These are phyloP conservation scores for Dipus sagitta DNA, from an alignment of 2,797 vertebrate genomes.

Conservation along the genomic window DNA sequence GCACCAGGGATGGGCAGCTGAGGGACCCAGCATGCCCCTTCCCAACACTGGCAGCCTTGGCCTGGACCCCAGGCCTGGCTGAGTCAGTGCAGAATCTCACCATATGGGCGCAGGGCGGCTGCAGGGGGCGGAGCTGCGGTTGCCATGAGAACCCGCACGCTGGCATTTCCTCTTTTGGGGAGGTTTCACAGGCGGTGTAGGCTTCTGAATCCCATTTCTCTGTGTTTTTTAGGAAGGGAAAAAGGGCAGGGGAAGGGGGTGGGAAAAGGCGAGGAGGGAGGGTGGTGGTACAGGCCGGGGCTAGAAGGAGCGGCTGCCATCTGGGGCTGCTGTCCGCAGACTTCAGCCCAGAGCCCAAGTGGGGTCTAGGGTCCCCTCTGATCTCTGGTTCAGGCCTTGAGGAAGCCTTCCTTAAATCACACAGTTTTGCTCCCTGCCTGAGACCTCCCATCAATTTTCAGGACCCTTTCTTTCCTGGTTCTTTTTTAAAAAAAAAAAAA, in stretches of 20 bases:
- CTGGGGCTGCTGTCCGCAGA: background rate
- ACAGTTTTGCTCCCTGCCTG: background rate
- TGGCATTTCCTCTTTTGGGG: conserved; percentile 85
- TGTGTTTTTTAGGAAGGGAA: conserved; percentile 82
- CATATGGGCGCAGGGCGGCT: conserved; percentile 79
- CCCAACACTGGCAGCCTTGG: background rate
- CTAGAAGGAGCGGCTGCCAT: background rate
- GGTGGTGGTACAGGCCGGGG: background rate
- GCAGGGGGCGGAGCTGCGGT: conserved; percentile 72
- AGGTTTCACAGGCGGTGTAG: conserved; percentile 78
- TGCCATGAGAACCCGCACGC: conserved; percentile 80
- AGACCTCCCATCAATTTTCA: background rate
- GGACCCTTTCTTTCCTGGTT: background rate
- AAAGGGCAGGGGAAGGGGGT: conserved; percentile 78
- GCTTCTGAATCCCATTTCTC: conserved; percentile 82
- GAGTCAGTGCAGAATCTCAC: conserved; percentile 64
- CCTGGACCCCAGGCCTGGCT: conserved; percentile 1
- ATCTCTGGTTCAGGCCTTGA: background rate
- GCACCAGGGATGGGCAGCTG: background rate
- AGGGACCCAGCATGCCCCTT: background rate
- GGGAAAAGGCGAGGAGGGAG: conserved; percentile 62
- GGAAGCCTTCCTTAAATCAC: background rate
- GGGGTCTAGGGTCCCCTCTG: background rate
- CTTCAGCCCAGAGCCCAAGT: background rate
- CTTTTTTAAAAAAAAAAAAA: too few species aligned